Conservation (phyloP, 2,888 invertebrate genomes). For the Beris chalybata region DNA sequence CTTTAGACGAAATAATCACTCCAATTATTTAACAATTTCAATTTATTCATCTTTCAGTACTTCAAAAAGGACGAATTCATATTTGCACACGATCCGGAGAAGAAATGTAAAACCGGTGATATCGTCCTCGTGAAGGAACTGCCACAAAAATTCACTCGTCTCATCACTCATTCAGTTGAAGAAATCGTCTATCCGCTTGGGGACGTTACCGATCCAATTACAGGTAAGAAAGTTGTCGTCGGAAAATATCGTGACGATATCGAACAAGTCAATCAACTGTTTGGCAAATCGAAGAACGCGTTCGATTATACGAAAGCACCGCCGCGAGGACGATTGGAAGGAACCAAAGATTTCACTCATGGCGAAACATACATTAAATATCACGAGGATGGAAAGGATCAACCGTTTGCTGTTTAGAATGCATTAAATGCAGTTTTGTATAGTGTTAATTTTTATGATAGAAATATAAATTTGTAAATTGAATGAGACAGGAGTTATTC, state of each 20-base stretch:
- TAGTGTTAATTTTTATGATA: too few relatives aligned
- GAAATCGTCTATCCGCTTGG: conserved; percentile 80
- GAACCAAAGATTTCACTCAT: conserved; percentile 78
- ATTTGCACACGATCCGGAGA: conserved; percentile 78
- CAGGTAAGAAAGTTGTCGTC: conserved; percentile 75
- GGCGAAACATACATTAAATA: conserved; percentile 76
- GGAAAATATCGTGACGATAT: conserved; percentile 75
- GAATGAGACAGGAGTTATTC: too few relatives aligned
- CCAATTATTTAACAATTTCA: too few relatives aligned
- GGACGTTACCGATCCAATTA: conserved; percentile 83
- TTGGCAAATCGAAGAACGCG: conserved; percentile 67
- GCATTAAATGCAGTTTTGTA: background rate
- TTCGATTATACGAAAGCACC: conserved; percentile 80
- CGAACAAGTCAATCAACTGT: conserved; percentile 66
- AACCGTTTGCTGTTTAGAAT: conserved; percentile 68
- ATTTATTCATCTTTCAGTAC: conserved; percentile 61
- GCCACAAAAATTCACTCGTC: conserved; percentile 70
- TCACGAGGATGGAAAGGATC: conserved; percentile 73
- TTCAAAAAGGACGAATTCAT: conserved; percentile 72
- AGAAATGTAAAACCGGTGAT: conserved; percentile 79
- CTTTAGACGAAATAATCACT: too few relatives aligned
- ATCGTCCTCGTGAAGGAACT: conserved; percentile 76
- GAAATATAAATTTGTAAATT: too few relatives aligned
- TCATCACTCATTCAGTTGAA: conserved; percentile 78
- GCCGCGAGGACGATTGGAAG: conserved; percentile 78